Base-by-base conservation (phyloP, 1,140 invertebrate species). In the Bombus picipes region DNA sequence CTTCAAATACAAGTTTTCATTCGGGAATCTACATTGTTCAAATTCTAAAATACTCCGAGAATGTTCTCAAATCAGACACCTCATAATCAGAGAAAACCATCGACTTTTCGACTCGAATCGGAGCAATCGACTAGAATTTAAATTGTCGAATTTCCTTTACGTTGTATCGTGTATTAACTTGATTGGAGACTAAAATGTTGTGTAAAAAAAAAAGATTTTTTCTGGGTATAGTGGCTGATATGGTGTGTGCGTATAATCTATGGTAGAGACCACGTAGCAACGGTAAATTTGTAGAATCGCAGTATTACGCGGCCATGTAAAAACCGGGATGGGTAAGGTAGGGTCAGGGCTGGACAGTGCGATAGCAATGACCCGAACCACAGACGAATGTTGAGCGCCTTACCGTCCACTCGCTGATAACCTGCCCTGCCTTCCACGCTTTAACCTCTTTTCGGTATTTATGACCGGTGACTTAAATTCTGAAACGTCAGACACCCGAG, bases 341-440 rank as follows among this genome's bases (percentile, higher is more conserved):
- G 90, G 92, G 91, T 93, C 91, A 92, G 88, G 86, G 75, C 89
- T 93, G 93, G 92, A 92, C 92, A 93, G 88, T 80, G 92, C 92
- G 93, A 94, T 94, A 94, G 92, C 89, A 79, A 90, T 80, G 87
- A 81, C 86, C 83, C 88, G 78, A 89, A 90, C 90, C 90, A 92
- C 88, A 87, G 90, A 91, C 88, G 89, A 91, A 88, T 92, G 90
- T 92, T 92, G 93, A 94, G 91, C 92, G 92, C 92, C 92, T 93
- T 93, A 93, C 88, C 89, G 91, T 90, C 88, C 89, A 88, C 77
- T 92, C 78, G 77, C 93, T 89, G 93, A 94, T 94, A 94, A 94
- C 93, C 89, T 87, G 86, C 73, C 93, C 89, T 87, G 86, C 73
- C 85, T 86, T 87, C 81, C 81, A 76, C 83, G 78, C 78, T 78